A percentile compares a stretch with the other conserved stretches of the same genome.
Evolutionary conservation across 2,888 invertebrate genomes (phyloP).

Genomic region (Leucoptera coffeella): DNA sequence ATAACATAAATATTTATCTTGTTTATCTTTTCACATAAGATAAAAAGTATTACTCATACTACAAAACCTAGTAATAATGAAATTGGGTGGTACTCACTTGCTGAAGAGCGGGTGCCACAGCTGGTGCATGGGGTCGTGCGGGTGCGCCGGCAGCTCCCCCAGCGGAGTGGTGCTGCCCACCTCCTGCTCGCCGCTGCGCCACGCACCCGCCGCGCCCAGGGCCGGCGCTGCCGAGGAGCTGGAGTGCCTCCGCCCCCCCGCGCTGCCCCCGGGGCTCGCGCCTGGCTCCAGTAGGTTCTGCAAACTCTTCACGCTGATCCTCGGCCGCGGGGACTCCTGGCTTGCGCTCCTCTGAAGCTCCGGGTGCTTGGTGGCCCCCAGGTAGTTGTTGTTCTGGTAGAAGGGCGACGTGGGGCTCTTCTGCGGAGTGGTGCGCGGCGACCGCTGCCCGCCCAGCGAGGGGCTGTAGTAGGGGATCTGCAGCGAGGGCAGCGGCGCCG

Average conservation of each 20-base stretch:
- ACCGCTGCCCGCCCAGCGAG: slow-evolving; percentile 25
- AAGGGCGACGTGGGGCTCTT: slow-evolving; percentile 39
- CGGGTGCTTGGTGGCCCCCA: slow-evolving; percentile 28
- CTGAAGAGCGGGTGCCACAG: slow-evolving; percentile 83
- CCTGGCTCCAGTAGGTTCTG: slow-evolving; percentile 56
- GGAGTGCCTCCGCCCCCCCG: slow-evolving; percentile 18
- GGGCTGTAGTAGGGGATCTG: slow-evolving; percentile 40
- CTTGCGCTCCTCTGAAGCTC: slow-evolving; percentile 22
- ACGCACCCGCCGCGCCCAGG: slow-evolving; percentile 30
- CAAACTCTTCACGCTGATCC: slow-evolving; percentile 57
- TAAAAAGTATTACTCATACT: no score
- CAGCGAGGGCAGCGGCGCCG: slow-evolving; percentile 25
- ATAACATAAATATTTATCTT: no score
- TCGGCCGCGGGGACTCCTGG: slow-evolving; percentile 46
- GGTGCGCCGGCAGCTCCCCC: slow-evolving; percentile 40
- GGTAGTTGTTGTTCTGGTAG: slow-evolving; percentile 37
- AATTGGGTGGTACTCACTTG: no score
- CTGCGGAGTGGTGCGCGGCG: slow-evolving; percentile 23
- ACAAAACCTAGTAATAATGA: no score
- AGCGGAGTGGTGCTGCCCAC: slow-evolving; percentile 60
- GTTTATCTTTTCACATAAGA: no score
- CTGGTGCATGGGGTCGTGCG: slow-evolving; percentile 58
- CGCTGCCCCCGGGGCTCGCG: slow-evolving; percentile 19
- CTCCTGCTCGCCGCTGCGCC: slow-evolving; percentile 51
- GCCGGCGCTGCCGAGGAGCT: slow-evolving; percentile 22